Base-by-base conservation (phyloP, 2,113 vertebrate species). In the Aythya baeri region DNA sequence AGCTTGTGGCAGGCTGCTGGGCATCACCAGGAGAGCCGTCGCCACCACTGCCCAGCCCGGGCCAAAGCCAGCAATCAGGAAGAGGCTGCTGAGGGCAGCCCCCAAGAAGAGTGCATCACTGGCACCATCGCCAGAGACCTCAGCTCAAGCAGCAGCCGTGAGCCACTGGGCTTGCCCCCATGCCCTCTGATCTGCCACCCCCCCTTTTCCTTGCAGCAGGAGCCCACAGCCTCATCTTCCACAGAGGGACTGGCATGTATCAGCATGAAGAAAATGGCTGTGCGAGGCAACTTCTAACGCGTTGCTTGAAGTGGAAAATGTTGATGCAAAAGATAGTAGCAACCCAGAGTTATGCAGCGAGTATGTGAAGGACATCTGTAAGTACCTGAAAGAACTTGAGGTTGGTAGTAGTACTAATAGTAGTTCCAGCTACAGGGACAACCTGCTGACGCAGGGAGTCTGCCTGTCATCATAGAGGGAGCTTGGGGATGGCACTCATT, bases 291-390 rank as follows among this genome's bases (percentile, higher is more conserved):
- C 99, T 94, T 99, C 99, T 3, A 98, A 99, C 29, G 98, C 98
- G 54, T 97, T 99, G 15, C 98, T 99, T 26, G 97, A 98, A 18
- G 92, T 99, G 88, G 98, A 95, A 80, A 98, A 99, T 76, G 98
- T 99, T 13, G 99, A 99, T 72, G 98, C 98, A 13, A 98, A 99
- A 20, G 99, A 99, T 73, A 98, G 97, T 11, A 98, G 98, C 9
- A 99, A 99, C 87, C 98, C 99, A 72, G 98, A 99, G 97, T 98
- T 99, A 89, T 99, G 99, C 93, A 99, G 98, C 89, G 98, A 99
- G 96, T 99, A 99, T 36, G 99, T 99, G 23, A 52, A 52, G 70
- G 98, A 99, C 32, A 99, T 99, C 88, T 99, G 99, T 96, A 95
- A 97, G 26, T 99, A 99, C 32, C 94, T 99, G 57, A 96, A 96